Conservation (phyloP, 2,888 invertebrate genomes). For the Phaedon cochleariae region DNA sequence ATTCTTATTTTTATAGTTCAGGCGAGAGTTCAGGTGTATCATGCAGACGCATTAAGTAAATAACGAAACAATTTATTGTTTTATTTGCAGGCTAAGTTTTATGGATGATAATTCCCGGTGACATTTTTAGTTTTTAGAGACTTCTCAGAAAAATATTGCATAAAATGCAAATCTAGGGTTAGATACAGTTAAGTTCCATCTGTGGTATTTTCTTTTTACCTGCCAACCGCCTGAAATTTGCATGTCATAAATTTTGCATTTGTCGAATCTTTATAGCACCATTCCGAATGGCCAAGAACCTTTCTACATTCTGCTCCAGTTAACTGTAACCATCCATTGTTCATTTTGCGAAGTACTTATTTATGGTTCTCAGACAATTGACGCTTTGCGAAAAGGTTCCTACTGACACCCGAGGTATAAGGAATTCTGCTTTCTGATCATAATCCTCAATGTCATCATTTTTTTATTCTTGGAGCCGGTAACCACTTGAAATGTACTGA, state of each 20-base stretch:
- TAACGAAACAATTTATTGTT: neutral
- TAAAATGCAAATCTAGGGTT: slow-evolving; percentile 35
- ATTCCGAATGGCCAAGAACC: slow-evolving; percentile 21
- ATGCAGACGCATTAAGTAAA: too few species aligned
- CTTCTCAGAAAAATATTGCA: slow-evolving; percentile 39
- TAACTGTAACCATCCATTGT: slow-evolving; percentile 34
- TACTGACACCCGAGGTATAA: slow-evolving; percentile 22
- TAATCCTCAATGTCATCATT: too few species aligned
- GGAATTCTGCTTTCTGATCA: too few species aligned
- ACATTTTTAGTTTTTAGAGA: slow-evolving; percentile 23
- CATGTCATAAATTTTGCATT: slow-evolving; percentile 37
- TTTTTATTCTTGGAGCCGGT: too few species aligned
- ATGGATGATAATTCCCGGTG: slow-evolving; percentile 32
- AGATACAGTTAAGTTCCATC: slow-evolving; percentile 28
- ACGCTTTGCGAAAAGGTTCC: neutral
- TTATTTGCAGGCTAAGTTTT: slow-evolving; percentile 9
- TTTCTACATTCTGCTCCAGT: slow-evolving; percentile 34
- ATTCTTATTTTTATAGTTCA: too few species aligned
- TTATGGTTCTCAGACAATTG: slow-evolving; percentile 32
- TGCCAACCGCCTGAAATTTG: slow-evolving; percentile 32
- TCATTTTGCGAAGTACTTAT: slow-evolving; percentile 20
- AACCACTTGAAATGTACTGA: too few species aligned
- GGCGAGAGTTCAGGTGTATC: too few species aligned
- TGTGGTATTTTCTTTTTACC: slow-evolving; percentile 29
- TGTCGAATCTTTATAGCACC: slow-evolving; percentile 24